These are phyloP conservation scores for Sminthurinus aureus DNA, from an alignment of 2,888 invertebrate genomes.

Conservation along the genomic window DNA sequence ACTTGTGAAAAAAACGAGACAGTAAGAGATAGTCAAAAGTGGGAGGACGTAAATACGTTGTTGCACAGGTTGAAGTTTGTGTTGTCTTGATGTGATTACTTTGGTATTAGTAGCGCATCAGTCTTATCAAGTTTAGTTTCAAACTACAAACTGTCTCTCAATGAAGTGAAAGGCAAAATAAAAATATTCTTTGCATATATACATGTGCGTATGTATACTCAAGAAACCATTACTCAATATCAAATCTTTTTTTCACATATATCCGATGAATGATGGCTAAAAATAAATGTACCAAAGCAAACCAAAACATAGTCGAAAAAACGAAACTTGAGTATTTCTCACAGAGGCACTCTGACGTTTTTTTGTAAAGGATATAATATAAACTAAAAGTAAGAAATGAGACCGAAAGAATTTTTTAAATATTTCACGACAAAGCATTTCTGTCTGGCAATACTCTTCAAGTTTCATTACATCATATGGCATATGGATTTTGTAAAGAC, in stretches of 20 bases:
- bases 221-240: conserved; percentile 38
- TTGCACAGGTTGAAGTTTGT: not conserved
- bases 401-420: conserved; percentile 27
- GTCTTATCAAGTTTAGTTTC: no score
- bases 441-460: conserved; percentile 7
- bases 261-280: conserved; percentile 34
- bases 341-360: no score
- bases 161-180: conserved; percentile 9
- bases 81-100: conserved; percentile 19
- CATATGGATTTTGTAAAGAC: conserved; percentile 1
- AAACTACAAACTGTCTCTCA: conserved; percentile 10
- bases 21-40: not conserved
- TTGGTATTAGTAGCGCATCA: no score
- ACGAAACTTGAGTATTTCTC: not conserved
- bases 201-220: no score
- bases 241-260: conserved; percentile 26
- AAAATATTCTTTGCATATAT: conserved; percentile 22
- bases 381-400: conserved; percentile 9
- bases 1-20: no score
- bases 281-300: conserved; percentile 26
- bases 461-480: not conserved
- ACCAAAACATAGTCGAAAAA: not conserved
- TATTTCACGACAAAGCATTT: conserved; percentile 26
- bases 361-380: no score
- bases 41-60: conserved; percentile 16